These are phyloP conservation scores for Megaceryle maxima DNA, from an alignment of 2,113 vertebrate species.

Conservation along the genomic window DNA sequence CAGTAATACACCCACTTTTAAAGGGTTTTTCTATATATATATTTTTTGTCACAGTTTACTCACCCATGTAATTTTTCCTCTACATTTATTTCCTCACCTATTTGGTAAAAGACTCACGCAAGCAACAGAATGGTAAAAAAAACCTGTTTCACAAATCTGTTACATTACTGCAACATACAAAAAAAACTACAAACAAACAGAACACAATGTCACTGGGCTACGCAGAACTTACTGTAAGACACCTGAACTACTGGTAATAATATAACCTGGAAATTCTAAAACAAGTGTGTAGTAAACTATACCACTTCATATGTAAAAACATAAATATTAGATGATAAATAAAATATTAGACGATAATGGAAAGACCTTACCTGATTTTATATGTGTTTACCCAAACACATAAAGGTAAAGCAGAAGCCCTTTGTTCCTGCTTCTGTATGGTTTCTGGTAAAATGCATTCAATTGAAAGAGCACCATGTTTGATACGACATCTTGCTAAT, in stretches of 20 bases:
- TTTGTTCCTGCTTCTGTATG: constrained; percentile 78
- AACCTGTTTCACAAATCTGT: neutral
- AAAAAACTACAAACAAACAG: neutral
- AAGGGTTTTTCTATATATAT: neutral
- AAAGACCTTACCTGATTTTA: constrained; percentile 80
- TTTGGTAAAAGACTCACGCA: neutral
- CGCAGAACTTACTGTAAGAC: neutral
- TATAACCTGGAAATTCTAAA: neutral
- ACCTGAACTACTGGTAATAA: neutral
- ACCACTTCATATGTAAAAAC: neutral
- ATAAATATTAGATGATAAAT: neutral
- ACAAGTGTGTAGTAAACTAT: neutral
- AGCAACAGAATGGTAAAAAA: neutral
- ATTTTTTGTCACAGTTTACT: neutral
- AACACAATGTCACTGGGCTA: neutral
- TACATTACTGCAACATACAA: neutral
- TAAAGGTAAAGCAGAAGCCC: constrained; percentile 80
- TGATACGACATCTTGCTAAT: constrained; percentile 87
- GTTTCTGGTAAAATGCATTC: constrained; percentile 83
- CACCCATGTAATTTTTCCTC: neutral
- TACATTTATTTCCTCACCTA: neutral
- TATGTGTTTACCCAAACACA: constrained; percentile 87
- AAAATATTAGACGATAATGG: neutral
- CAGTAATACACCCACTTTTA: neutral
- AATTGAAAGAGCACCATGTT: constrained; percentile 81